These are phyloP conservation scores for Stictocephala bisonia DNA, from an alignment of 2,888 invertebrate genomes.

Conservation along the genomic window DNA sequence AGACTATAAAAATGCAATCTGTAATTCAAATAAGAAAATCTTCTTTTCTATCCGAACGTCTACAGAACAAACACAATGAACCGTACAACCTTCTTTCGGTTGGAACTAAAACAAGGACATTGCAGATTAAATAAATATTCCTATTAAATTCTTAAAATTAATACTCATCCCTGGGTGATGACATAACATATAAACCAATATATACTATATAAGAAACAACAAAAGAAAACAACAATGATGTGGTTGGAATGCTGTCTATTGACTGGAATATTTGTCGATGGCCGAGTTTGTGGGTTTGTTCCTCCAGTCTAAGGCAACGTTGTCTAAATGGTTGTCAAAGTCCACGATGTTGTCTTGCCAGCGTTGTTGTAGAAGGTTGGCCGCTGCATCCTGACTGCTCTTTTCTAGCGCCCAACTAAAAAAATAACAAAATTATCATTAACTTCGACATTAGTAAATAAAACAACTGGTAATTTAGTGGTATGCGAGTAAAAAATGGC, in stretches of 20 bases:
- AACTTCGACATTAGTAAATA: background rate
- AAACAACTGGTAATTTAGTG: no score
- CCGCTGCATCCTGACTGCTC: slow-evolving; percentile 73
- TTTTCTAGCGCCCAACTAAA: slow-evolving; percentile 62
- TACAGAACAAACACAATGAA: no score
- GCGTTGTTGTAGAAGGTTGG: slow-evolving; percentile 77
- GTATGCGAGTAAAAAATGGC: no score
- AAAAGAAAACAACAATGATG: slow-evolving; percentile 30
- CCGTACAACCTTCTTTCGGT: no score
- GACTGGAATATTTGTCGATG: slow-evolving; percentile 65
- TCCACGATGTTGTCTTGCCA: slow-evolving; percentile 80
- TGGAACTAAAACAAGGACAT: background rate
- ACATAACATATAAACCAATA: background rate
- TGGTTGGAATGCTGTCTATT: slow-evolving; percentile 32
- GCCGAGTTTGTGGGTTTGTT: slow-evolving; percentile 76
- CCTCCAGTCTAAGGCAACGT: slow-evolving; percentile 89
- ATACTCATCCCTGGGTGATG: background rate
- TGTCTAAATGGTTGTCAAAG: slow-evolving; percentile 97
- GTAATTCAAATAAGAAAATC: no score
- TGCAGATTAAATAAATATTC: background rate
- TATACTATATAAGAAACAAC: slow-evolving; percentile 32
- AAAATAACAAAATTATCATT: slow-evolving; percentile 21
- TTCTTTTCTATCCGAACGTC: no score
- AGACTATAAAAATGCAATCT: no score
- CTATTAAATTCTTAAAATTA: no score